These are phyloP conservation scores for Stenodema calcarata DNA, from an alignment of 2,888 invertebrate species.

Conservation along the genomic window DNA sequence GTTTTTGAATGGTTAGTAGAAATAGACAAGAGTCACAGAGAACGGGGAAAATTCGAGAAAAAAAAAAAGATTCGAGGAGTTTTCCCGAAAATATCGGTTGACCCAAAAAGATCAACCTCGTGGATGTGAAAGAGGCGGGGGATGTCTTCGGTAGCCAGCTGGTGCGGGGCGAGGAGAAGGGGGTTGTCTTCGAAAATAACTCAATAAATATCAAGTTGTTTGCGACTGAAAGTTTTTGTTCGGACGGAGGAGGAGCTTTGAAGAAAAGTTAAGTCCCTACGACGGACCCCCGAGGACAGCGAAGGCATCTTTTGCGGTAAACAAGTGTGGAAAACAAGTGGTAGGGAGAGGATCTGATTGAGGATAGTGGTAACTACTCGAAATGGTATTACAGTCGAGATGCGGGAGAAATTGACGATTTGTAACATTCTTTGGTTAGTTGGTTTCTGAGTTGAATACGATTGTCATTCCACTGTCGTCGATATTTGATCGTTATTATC, in stretches of 20 bases:
- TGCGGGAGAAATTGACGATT: not conserved
- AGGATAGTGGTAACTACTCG: not conserved
- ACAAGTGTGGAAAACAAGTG: conserved; percentile 48
- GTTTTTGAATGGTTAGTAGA: conserved; percentile 13
- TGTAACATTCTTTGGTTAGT: not conserved
- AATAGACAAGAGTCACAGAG: not conserved
- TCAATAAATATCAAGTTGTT: conserved; percentile 56
- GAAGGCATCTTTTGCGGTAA: conserved; percentile 45
- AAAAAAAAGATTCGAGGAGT: not conserved
- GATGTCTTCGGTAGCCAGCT: not conserved
- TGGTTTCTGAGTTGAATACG: not conserved
- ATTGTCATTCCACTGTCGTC: not conserved
- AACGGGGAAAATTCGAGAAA: not conserved
- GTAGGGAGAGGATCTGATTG: conserved; percentile 17
- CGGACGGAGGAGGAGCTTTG: conserved; percentile 10
- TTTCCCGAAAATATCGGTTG: conserved; percentile 48
- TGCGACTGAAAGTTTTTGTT: conserved; percentile 54
- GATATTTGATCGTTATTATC: not conserved
- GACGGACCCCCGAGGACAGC: not conserved
- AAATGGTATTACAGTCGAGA: not conserved
- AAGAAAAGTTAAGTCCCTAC: conserved; percentile 40
- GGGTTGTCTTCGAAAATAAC: conserved; percentile 53
- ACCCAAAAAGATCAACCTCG: conserved; percentile 39
- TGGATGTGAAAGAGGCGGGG: conserved; percentile 17
- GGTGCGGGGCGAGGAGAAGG: too few species aligned